Base-by-base conservation (phyloP, 2,113 vertebrate genomes). In the Alligator mississippiensis region DNA sequence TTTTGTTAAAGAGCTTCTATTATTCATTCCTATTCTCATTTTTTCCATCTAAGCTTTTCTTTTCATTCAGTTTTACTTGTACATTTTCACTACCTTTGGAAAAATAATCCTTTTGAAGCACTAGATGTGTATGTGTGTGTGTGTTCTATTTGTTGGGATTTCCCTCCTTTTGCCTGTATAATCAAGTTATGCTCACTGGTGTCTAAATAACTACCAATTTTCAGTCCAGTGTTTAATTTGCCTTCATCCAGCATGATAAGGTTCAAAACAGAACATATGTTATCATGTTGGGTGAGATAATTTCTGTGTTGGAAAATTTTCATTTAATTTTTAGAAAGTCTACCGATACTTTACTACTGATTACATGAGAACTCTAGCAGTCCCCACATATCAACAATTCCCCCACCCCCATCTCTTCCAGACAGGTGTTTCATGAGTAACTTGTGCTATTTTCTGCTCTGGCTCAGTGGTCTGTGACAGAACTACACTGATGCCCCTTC, bases 331-430 rank as follows among this genome's bases (percentile, higher is more conserved):
- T 2, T 9, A 5, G 70, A 80, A 82, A 68, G 0, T 10, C 54
- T 85, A 62, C 34, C 0, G 11, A 80, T 8, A 8, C 68, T 1
- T 90, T 24, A 15, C 63, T 61, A 3, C 47, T 0, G 0, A 55
- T 64, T 77, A 75, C 64, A 59, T 59, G 47, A 16, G 54, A 11
- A 12, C 27, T 38, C 6, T 47, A 47, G 47, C 47, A 47, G 47
- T 47, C 47, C 47, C 47, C 47, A 47, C 47, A 47, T 47, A 47
- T 47, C 47, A 47, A 47, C 47, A 9, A 47, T 47, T 47, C 47
- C 47, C 47, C 47, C 47, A 47, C 78, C 27, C 72, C 0, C 64
- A 11, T 0, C 0, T 83, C 79, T 85, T 21, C 47, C 77, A 28
- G 4, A 4, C 28, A n/a, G 27, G 47, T 79, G 30, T 80, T 60